Conservation (phyloP, 1,140 invertebrate species). For the Macrobrachium rosenbergii region DNA sequence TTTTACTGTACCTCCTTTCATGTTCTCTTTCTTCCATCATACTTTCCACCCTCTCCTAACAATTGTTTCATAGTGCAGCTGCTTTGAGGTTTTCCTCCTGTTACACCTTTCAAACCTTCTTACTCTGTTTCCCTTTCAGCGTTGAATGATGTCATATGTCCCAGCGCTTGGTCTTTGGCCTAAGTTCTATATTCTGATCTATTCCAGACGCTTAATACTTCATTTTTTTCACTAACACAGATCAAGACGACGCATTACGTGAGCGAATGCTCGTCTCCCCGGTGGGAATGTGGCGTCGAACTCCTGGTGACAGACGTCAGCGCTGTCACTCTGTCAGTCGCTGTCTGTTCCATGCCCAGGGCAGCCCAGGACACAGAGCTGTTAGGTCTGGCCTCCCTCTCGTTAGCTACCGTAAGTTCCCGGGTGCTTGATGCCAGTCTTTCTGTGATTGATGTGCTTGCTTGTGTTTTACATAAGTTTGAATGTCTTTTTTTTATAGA, state of each 20-base stretch:
- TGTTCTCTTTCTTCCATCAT: too few species aligned
- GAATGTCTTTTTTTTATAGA: too few species aligned
- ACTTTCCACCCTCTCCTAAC: too few species aligned
- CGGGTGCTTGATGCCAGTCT: neutral
- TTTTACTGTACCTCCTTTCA: too few species aligned
- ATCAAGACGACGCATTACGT: conserved; percentile 75
- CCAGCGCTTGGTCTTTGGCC: too few species aligned
- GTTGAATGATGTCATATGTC: too few species aligned
- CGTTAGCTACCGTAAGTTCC: conserved; percentile 68
- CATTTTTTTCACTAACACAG: conserved; percentile 67
- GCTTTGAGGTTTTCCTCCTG: too few species aligned
- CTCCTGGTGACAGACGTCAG: conserved; percentile 74
- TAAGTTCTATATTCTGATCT: neutral
- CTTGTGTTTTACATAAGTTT: neutral
- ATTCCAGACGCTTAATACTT: neutral
- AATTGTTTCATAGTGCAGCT: too few species aligned
- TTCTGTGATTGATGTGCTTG: neutral
- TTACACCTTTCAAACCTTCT: too few species aligned
- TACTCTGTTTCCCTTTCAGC: too few species aligned
- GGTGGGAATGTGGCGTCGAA: conserved; percentile 74
- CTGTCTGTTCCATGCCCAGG: conserved; percentile 71
- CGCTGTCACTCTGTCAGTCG: conserved; percentile 71
- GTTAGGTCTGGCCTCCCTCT: conserved; percentile 70
- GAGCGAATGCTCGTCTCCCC: conserved; percentile 71
- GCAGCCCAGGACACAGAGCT: conserved; percentile 71